phyloP scores from a whole-genome alignment of 2,113 vertebrate species.

The human region GRCh38 chr18:71363501-71364000 shows the following conservation, averaged over 20 bases:
- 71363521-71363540: not conserved
- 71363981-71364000: fast-evolving
- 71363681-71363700: not conserved
- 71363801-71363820: not conserved
- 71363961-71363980: not conserved
- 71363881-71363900: not conserved
- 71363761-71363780: not conserved
- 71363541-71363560: not conserved
- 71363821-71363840: not conserved
- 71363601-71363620: not conserved
- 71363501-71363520: too few relatives aligned
- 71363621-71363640: too few relatives aligned
- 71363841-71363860: not conserved
- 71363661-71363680: not conserved
- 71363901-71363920: not conserved
- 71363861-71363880: not conserved
- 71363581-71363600: not conserved
- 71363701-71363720: not conserved
- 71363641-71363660: not conserved
- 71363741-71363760: not conserved
- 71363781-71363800: not conserved
- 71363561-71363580: not conserved
- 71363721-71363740: not conserved
- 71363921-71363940: not conserved
- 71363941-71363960: not conserved